These are phyloP conservation scores for Andricus curvator DNA, from an alignment of 2,888 invertebrate genomes.

Conservation along the genomic window DNA sequence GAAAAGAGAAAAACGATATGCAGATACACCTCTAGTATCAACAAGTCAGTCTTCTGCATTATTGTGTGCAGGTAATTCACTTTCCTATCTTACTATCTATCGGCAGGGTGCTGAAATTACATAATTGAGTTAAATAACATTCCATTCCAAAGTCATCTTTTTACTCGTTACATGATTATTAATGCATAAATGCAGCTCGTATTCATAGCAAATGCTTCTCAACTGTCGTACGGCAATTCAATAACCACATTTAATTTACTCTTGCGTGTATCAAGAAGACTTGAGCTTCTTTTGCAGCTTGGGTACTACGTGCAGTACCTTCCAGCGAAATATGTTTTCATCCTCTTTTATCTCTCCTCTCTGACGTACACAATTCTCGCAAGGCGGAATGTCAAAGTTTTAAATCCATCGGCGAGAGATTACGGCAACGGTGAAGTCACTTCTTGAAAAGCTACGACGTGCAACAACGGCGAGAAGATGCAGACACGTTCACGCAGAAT, in stretches of 20 bases:
- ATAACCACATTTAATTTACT: neutral
- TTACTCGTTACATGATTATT: neutral
- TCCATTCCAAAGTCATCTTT: neutral
- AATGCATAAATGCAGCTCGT: slow-evolving; percentile 9
- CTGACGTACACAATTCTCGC: neutral
- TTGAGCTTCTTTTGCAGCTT: slow-evolving; percentile 16
- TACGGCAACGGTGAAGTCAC: neutral
- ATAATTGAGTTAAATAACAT: neutral
- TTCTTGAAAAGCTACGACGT: slow-evolving; percentile 2
- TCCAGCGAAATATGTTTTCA: neutral
- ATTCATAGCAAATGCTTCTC: neutral
- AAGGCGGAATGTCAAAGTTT: slow-evolving; percentile 7
- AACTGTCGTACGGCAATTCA: neutral
- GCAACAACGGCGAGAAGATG: slow-evolving; percentile 19
- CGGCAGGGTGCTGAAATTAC: no score
- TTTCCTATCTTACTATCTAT: neutral
- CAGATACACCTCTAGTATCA: no score
- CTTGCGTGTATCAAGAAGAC: neutral
- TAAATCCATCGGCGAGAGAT: neutral
- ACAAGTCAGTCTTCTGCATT: no score
- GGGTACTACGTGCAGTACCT: neutral
- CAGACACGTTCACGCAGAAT: neutral
- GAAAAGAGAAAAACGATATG: no score
- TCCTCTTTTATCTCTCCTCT: neutral
- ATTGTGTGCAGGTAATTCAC: neutral